phyloP scores from a whole-genome alignment of 2,797 vertebrate species.

The Cephalopachus bancanus region DNA sequence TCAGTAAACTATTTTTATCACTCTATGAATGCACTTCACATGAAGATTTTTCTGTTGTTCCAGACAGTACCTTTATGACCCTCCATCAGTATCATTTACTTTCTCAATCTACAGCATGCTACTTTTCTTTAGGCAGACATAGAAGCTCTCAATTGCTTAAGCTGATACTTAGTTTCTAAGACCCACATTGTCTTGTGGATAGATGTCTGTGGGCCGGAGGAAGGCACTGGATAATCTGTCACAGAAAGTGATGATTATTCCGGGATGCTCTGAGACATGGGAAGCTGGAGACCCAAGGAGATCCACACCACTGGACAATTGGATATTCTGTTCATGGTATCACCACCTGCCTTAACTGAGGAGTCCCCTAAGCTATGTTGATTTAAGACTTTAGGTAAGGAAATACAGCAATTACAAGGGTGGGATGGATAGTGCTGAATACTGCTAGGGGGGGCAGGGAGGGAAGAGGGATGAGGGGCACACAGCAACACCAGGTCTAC shows the following conservation, averaged over 20 bases:
- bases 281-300: not conserved
- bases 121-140: conserved; percentile 75
- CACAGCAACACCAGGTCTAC: too few species aligned
- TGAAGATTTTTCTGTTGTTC: conserved; percentile 64
- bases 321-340: not conserved
- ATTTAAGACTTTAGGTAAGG: not conserved
- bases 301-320: not conserved
- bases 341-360: conserved; percentile 10
- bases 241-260: not conserved
- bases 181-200: not conserved
- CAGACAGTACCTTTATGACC: conserved; percentile 63
- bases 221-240: not conserved
- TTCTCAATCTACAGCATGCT: not conserved
- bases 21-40: not conserved
- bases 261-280: conserved; percentile 18
- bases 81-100: conserved; percentile 35
- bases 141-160: conserved; percentile 37
- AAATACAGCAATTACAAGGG: not conserved
- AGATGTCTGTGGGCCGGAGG: conserved; percentile 20
- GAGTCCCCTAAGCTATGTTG: not conserved
- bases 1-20: conserved; percentile 36
- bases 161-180: conserved; percentile 53
- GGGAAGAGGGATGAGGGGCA: too few species aligned
- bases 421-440: too few species aligned
- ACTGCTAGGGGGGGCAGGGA: too few species aligned